These are phyloP conservation scores for Macroramphosus scolopax DNA, from an alignment of 2,797 vertebrate genomes.

Conservation along the genomic window DNA sequence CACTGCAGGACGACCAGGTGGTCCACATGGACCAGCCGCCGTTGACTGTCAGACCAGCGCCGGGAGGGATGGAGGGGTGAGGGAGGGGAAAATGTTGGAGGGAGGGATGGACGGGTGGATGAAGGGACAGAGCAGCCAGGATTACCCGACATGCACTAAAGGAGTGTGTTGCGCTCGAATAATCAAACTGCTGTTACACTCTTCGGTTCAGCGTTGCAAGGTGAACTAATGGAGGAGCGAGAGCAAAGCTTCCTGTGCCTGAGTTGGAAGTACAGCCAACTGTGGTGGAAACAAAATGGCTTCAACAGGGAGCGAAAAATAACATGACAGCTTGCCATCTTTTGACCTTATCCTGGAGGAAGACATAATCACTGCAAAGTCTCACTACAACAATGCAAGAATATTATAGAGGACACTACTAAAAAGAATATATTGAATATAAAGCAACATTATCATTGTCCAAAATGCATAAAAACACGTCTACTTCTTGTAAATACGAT, in stretches of 20 bases:
- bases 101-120: conserved; percentile 53
- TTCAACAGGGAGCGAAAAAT: conserved; percentile 49
- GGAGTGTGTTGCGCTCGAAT: conserved; percentile 50
- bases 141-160: conserved; percentile 80
- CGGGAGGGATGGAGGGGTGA: conserved; percentile 24
- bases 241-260: conserved; percentile 47
- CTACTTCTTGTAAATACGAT: conserved; percentile 14
- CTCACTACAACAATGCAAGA: conserved; percentile 4
- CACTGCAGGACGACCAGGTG: conserved; percentile 97
- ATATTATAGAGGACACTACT: conserved; percentile 6
- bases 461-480: neutral
- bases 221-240: conserved; percentile 47
- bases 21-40: conserved; percentile 99
- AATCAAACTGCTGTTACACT: conserved; percentile 56
- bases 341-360: no score
- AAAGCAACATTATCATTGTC: neutral
- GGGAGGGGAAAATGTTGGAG: conserved; percentile 27
- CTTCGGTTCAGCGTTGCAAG: conserved; percentile 38
- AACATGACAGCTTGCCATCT: conserved; percentile 36
- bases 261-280: conserved; percentile 44
- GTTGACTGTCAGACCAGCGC: conserved; percentile 85
- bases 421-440: conserved; percentile 7
- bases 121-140: conserved; percentile 81
- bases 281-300: conserved; percentile 54
- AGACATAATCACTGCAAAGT: no score